These are phyloP conservation scores for Meteorus sp. DNA, from an alignment of 1,140 invertebrate species.

Conservation along the genomic window DNA sequence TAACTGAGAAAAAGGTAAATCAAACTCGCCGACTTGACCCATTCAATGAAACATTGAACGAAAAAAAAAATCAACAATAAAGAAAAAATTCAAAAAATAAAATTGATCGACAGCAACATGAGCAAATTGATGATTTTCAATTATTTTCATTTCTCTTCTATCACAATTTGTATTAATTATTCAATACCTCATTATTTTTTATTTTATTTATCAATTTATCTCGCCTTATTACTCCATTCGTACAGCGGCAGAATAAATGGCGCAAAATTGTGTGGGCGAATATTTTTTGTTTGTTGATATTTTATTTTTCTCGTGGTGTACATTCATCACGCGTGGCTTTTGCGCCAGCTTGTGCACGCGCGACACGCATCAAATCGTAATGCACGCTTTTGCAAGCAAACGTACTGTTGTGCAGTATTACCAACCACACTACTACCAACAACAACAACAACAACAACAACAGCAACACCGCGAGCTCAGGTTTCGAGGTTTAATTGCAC, in stretches of 20 bases:
- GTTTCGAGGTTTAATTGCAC: conserved; percentile 46
- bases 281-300: neutral
- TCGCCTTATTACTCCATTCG: neutral
- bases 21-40: no score
- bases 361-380: conserved; percentile 37
- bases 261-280: conserved; percentile 20
- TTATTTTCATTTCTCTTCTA: no score
- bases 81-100: no score
- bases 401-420: no score
- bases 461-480: conserved; percentile 34
- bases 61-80: no score
- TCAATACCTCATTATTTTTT: conserved; percentile 4
- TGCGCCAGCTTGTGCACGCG: no score
- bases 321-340: conserved; percentile 38
- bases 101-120: no score
- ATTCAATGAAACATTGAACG: no score
- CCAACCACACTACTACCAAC: no score
- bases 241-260: conserved; percentile 1
- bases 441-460: no score
- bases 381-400: no score
- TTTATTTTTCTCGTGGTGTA: conserved; percentile 10
- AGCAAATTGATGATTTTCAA: neutral
- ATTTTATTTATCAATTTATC: conserved; percentile 20
- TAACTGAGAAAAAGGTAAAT: conserved; percentile 15
- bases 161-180: neutral